Conservation (phyloP, 2,888 invertebrate species). For the Acleris literana region DNA sequence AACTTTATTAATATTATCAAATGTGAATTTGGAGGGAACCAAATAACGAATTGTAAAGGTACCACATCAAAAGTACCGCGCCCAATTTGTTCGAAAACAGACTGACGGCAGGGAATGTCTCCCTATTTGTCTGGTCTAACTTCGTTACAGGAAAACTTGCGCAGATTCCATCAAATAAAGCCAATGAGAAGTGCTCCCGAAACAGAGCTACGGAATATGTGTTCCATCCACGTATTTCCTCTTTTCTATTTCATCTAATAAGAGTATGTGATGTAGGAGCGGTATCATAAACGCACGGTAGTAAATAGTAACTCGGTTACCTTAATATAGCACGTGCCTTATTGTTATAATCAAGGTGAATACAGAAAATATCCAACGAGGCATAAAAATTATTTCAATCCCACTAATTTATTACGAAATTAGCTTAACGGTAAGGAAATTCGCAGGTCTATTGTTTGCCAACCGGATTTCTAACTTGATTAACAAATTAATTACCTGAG, state of each 20-base stretch:
- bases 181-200: slow-evolving; percentile 42
- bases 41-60: background rate
- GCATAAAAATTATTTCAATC: slow-evolving; percentile 46
- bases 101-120: slow-evolving; percentile 44
- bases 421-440: slow-evolving; percentile 48
- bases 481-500: slow-evolving; percentile 61
- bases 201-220: slow-evolving; percentile 24
- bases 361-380: slow-evolving; percentile 42
- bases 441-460: slow-evolving; percentile 54
- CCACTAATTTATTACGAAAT: slow-evolving; percentile 38
- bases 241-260: slow-evolving; percentile 36
- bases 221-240: slow-evolving; percentile 31
- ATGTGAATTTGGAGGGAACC: background rate
- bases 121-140: slow-evolving; percentile 61
- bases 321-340: slow-evolving; percentile 18
- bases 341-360: slow-evolving; percentile 16
- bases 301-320: slow-evolving; percentile 36
- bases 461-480: slow-evolving; percentile 62
- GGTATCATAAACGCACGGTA: slow-evolving; percentile 30
- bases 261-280: slow-evolving; percentile 25
- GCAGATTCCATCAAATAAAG: slow-evolving; percentile 47
- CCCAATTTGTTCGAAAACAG: slow-evolving; percentile 55
- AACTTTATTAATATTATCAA: slow-evolving; percentile 13
- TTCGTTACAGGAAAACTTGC: slow-evolving; percentile 59
- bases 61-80: slow-evolving; percentile 48